Conservation (phyloP, 1,140 invertebrate genomes). For the Cheumatopsyche charites region DNA sequence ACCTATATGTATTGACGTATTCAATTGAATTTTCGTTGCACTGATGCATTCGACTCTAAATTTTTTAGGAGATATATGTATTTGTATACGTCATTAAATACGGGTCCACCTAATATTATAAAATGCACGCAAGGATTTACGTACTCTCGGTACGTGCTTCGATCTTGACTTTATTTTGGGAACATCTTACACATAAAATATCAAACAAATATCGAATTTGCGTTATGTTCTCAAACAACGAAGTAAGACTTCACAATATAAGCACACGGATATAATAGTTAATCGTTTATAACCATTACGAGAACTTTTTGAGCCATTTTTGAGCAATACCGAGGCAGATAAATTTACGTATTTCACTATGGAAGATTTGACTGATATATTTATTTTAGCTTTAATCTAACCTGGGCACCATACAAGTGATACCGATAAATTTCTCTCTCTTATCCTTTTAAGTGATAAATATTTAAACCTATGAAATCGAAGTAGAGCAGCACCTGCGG, state of each 20-base stretch:
- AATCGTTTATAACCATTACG: not conserved
- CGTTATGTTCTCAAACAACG: conserved; percentile 14
- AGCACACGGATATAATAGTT: conserved; percentile 15
- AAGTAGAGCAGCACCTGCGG: conserved; percentile 46
- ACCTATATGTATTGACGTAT: not conserved
- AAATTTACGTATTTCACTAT: conserved; percentile 48
- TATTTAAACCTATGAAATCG: conserved; percentile 48
- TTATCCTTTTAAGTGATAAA: conserved; percentile 47
- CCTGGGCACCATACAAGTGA: conserved; percentile 41
- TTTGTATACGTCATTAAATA: too few species aligned
- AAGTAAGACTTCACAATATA: conserved; percentile 22
- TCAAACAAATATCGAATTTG: conserved; percentile 6
- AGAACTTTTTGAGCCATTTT: conserved; percentile 44
- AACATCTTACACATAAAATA: conserved; percentile 3
- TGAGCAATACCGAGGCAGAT: conserved; percentile 46
- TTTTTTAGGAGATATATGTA: too few species aligned
- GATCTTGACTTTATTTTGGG: conserved; percentile 16
- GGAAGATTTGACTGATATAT: conserved; percentile 48
- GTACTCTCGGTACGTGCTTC: conserved; percentile 3
- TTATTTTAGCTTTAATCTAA: conserved; percentile 37
- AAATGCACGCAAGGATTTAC: not conserved
- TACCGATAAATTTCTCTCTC: conserved; percentile 44
- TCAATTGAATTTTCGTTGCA: not conserved
- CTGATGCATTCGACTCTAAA: not conserved
- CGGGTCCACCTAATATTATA: too few species aligned